phyloP scores from a whole-genome alignment of 2,888 invertebrate species.

The Elysia crispata region DNA sequence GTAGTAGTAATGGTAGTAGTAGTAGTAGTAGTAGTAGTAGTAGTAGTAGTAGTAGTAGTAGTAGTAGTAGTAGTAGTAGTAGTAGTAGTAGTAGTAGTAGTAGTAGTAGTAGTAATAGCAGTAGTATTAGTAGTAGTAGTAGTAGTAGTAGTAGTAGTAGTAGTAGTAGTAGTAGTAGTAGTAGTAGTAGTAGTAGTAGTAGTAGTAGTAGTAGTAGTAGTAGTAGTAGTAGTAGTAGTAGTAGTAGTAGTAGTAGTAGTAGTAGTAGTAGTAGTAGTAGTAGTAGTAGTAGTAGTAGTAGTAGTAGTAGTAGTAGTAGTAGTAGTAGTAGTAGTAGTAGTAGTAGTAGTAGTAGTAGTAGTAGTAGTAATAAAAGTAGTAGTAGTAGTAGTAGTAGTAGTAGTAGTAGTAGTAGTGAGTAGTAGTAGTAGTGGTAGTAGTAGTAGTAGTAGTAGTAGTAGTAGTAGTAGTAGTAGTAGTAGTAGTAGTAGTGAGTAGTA shows the following conservation, averaged over 20 bases:
- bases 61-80: background rate
- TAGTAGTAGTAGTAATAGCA: background rate
- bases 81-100: background rate
- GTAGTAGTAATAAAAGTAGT: background rate
- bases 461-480: constrained; percentile 9
- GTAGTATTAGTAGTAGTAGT: no score
- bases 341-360: constrained; percentile 3
- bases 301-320: constrained; percentile 9
- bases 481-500: no score
- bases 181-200: constrained; percentile 1
- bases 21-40: background rate
- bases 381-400: background rate
- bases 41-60: background rate
- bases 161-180: constrained; percentile 9
- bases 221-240: constrained; percentile 9
- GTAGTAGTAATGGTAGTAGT: background rate
- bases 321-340: background rate
- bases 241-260: constrained; percentile 9
- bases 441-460: constrained; percentile 9
- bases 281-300: constrained; percentile 9
- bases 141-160: constrained; percentile 9
- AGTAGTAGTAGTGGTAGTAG: constrained; percentile 4
- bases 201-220: constrained; percentile 9
- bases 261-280: constrained; percentile 9
- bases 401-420: no score